phyloP scores from a whole-genome alignment of 2,888 invertebrate genomes.

The Podotricha telesiphe region DNA sequence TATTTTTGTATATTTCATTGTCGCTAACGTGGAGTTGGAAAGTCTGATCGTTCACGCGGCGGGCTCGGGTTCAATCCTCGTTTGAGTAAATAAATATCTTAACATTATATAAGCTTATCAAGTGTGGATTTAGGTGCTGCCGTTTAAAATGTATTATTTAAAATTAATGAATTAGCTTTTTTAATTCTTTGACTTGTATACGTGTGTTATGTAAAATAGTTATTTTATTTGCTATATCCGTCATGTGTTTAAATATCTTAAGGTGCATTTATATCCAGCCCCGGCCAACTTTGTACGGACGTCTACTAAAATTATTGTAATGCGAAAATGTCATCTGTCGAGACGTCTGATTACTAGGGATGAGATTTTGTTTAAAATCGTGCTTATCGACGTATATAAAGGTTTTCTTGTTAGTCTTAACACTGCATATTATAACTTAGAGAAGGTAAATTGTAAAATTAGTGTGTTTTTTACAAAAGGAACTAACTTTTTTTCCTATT shows the following conservation, averaged over 20 bases:
- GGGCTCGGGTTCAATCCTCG: no score
- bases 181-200: no score
- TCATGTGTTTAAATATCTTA: constrained; percentile 4
- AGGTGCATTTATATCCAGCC: constrained; percentile 11
- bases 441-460: no score
- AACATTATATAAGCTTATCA: no score
- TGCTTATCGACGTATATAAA: background rate
- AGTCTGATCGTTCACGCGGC: no score
- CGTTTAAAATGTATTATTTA: no score
- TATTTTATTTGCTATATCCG: background rate
- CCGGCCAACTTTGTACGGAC: constrained; percentile 37
- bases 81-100: no score
- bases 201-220: background rate
- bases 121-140: no score
- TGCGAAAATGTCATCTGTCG: constrained; percentile 51
- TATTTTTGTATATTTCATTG: constrained; percentile 27
- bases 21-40: no score
- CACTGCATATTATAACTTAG: background rate
- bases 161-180: no score
- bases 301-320: constrained; percentile 51
- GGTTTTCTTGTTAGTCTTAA: background rate
- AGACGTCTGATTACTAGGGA: constrained; percentile 44
- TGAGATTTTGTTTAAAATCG: constrained; percentile 30
- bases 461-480: no score
- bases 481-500: no score